phyloP scores from a whole-genome alignment of 2,113 vertebrate genomes.

The Pluvianellus socialis region DNA sequence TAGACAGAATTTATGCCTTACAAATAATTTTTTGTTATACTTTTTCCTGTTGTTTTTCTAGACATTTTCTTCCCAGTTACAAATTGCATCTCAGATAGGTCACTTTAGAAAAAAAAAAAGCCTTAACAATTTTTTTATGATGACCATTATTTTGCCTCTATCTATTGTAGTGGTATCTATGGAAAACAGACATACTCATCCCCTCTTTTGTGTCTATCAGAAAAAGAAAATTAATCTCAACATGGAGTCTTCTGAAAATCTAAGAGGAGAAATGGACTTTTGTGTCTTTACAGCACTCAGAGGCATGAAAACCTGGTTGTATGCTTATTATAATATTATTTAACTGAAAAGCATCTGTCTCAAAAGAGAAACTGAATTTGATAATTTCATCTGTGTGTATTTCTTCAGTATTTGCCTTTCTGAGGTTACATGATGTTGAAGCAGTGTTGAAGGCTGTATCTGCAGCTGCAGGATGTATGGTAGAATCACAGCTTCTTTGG shows the following conservation, averaged over 20 bases:
- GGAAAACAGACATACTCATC: background rate
- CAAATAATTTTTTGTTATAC: background rate
- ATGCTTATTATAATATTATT: background rate
- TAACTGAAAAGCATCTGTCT: background rate
- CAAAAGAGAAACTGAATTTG: background rate
- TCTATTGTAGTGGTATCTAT: background rate
- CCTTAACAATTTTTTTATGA: background rate
- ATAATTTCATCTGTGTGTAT: background rate
- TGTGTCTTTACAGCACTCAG: background rate
- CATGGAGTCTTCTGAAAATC: background rate
- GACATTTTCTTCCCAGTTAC: background rate
- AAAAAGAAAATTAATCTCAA: background rate
- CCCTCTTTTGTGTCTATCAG: background rate
- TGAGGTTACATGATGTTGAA: background rate
- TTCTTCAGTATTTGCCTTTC: background rate
- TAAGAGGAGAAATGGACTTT: background rate
- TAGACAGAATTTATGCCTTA: background rate
- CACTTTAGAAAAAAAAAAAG: background rate
- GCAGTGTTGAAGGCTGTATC: background rate
- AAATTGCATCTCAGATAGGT: background rate
- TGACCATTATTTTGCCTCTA: background rate
- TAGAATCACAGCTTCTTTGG: no score
- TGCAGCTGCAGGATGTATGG: background rate
- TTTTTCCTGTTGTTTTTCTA: background rate
- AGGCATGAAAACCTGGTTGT: background rate